A percentile compares a stretch with the other conserved stretches of the same genome.
phyloP scores from a whole-genome alignment of 2,888 invertebrate genomes.

The Silvanus unidentatus region DNA sequence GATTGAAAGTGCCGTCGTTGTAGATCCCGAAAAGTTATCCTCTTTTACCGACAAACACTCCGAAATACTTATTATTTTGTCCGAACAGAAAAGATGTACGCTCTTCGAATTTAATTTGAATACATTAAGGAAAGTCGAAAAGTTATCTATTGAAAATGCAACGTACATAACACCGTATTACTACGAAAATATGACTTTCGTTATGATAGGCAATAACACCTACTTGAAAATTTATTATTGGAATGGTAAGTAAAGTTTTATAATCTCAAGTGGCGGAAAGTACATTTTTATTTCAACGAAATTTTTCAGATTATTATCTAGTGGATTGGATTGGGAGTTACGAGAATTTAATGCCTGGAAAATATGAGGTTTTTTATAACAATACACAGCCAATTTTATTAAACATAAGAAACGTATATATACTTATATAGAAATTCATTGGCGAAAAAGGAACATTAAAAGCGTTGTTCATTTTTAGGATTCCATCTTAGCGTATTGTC shows the following conservation, averaged over 20 bases:
- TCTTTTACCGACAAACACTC: slow-evolving; percentile 26
- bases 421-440: too few species aligned
- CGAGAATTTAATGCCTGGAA: too few species aligned
- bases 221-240: background rate
- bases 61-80: slow-evolving; percentile 29
- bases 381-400: too few species aligned
- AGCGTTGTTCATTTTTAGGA: slow-evolving; percentile 16
- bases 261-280: too few species aligned
- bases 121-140: slow-evolving; percentile 28
- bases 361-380: too few species aligned
- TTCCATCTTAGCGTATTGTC: slow-evolving; percentile 12
- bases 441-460: too few species aligned
- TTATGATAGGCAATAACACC: background rate
- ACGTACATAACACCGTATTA: slow-evolving; percentile 11
- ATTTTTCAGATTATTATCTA: too few species aligned
- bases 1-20: slow-evolving; percentile 16
- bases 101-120: slow-evolving; percentile 28
- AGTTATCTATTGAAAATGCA: slow-evolving; percentile 18
- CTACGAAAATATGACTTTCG: background rate
- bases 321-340: too few species aligned
- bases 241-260: background rate
- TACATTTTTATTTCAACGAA: too few species aligned
- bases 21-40: slow-evolving; percentile 11
- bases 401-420: too few species aligned
- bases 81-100: background rate